Evolutionary conservation across 2,888 invertebrate genomes (phyloP).

Genomic region (Brenthis ino): DNA sequence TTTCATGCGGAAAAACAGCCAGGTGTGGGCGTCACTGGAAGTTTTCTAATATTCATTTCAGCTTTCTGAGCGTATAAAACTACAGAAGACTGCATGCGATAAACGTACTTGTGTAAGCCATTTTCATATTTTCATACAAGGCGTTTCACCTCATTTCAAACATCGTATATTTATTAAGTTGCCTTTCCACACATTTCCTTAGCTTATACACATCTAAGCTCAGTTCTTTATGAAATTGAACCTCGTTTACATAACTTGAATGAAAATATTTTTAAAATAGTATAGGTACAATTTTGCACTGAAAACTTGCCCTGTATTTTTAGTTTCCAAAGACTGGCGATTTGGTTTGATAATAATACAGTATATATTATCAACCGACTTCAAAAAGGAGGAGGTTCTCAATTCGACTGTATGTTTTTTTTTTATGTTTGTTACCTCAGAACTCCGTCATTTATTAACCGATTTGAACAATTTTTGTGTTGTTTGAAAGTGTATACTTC

Average conservation of each 20-base stretch:
- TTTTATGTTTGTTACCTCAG: no score
- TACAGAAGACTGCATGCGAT: slow-evolving; percentile 12
- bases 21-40: neutral
- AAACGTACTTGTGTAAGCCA: slow-evolving; percentile 11
- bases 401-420: no score
- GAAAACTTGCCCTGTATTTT: no score
- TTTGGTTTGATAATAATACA: neutral
- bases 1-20: no score
- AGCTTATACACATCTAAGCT: neutral
- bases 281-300: no score
- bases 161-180: slow-evolving; percentile 8
- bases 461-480: no score
- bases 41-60: slow-evolving; percentile 18
- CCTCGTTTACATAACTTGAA: neutral
- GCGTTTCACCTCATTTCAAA: slow-evolving; percentile 6
- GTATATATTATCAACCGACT: no score
- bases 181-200: slow-evolving; percentile 2
- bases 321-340: neutral
- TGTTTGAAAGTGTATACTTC: no score
- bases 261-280: no score
- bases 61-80: slow-evolving; percentile 5
- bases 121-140: slow-evolving; percentile 12
- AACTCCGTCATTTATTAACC: no score
- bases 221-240: neutral
- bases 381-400: no score